Conservation (phyloP, 2,888 invertebrate species). For the Andrena marginata region DNA sequence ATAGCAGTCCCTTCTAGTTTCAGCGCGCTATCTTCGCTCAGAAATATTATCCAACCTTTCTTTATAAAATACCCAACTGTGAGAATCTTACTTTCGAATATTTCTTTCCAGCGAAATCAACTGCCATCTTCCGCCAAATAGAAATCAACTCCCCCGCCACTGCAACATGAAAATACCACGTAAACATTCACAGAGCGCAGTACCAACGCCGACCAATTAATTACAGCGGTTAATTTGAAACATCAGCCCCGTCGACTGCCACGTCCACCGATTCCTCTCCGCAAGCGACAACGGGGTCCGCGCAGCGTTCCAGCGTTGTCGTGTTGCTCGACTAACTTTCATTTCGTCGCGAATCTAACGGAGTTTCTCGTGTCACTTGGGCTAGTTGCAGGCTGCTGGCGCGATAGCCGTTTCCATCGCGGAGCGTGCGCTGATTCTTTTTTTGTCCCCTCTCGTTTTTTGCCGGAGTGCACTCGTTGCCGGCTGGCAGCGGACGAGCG, state of each 20-base stretch:
- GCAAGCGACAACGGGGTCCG: not conserved
- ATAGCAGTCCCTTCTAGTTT: too few relatives aligned
- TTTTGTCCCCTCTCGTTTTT: not conserved
- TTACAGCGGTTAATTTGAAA: not conserved
- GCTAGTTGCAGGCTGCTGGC: conserved; percentile 24
- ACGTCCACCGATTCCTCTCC: conserved; percentile 2
- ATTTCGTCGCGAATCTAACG: conserved; percentile 54
- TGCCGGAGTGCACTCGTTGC: conserved; percentile 9
- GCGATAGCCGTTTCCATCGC: conserved; percentile 43
- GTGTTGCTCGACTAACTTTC: conserved; percentile 48
- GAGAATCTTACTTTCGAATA: too few relatives aligned
- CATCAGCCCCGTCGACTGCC: not conserved
- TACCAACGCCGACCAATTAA: too few relatives aligned
- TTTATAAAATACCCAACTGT: too few relatives aligned
- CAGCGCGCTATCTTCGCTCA: too few relatives aligned
- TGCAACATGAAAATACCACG: not conserved
- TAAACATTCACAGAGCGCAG: not conserved
- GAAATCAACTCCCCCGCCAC: not conserved
- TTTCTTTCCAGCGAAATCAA: too few relatives aligned
- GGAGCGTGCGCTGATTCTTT: conserved; percentile 47
- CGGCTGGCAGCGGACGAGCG: conserved; percentile 8
- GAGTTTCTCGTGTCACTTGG: conserved; percentile 57
- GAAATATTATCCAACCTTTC: too few relatives aligned
- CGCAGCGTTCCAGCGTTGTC: not conserved
- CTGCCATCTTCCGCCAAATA: too few relatives aligned